phyloP scores from a whole-genome alignment of 2,797 vertebrate species.

The Megaceryle alcyon region DNA sequence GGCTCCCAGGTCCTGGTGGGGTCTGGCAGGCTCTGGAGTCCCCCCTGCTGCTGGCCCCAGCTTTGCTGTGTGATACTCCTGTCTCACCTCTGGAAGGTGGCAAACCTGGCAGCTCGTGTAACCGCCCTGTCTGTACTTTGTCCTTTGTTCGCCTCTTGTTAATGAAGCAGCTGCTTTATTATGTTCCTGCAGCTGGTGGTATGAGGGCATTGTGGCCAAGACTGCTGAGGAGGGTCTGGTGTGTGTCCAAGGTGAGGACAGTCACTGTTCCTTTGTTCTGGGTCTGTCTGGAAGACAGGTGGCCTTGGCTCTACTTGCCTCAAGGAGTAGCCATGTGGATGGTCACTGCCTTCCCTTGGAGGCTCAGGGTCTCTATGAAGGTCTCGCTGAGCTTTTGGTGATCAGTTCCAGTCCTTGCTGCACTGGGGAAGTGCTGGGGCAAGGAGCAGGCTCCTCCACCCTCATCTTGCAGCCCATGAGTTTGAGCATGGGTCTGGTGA shows the following conservation, averaged over 20 bases:
- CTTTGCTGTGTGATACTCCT: background rate
- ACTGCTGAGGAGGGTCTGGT: background rate
- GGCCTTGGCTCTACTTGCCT: rapidly evolving
- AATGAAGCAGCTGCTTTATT: rapidly evolving
- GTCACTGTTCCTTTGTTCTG: background rate
- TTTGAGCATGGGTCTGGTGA: rapidly evolving
- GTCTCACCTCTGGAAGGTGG: background rate
- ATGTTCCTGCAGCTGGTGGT: background rate
- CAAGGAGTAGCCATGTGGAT: rapidly evolving
- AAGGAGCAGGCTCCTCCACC: background rate
- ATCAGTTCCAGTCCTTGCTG: background rate
- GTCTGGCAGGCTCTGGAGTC: rapidly evolving
- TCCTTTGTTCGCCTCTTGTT: background rate
- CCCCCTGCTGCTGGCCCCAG: background rate
- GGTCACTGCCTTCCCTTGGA: background rate
- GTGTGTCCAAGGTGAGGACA: background rate
- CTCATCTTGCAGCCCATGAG: rapidly evolving
- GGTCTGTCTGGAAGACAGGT: background rate
- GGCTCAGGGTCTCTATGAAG: background rate
- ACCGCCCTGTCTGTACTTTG: background rate
- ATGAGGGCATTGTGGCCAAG: background rate
- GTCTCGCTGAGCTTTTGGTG: rapidly evolving
- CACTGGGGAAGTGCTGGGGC: background rate
- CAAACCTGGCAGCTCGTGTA: background rate
- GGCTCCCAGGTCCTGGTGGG: background rate